These are phyloP conservation scores for Hypocryptadius cinnamomeus DNA, from an alignment of 2,113 vertebrate species.

Conservation along the genomic window DNA sequence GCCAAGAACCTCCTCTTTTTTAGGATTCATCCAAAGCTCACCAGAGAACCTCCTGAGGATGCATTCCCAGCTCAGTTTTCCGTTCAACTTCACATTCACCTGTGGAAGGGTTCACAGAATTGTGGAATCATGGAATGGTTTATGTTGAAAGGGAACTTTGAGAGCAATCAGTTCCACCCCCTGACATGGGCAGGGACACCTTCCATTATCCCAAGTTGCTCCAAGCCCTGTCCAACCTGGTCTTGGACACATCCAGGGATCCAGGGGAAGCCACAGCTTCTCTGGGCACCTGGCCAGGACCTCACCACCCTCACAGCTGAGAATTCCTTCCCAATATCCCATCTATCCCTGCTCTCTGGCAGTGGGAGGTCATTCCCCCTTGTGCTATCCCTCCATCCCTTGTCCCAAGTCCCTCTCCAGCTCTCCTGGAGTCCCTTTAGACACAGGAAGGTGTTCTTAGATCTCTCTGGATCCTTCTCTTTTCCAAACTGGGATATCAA, in stretches of 20 bases:
- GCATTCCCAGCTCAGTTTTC: neutral
- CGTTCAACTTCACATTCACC: neutral
- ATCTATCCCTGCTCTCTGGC: neutral
- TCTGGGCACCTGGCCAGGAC: rapidly evolving
- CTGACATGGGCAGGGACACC: neutral
- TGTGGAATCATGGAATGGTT: neutral
- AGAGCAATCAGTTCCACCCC: rapidly evolving
- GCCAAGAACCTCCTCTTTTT: neutral
- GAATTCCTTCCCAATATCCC: neutral
- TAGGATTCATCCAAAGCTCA: neutral
- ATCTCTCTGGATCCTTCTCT: neutral
- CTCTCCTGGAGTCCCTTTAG: neutral
- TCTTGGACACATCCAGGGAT: neutral
- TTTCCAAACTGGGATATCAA: neutral
- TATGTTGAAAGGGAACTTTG: neutral
- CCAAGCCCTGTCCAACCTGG: rapidly evolving
- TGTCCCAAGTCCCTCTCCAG: neutral
- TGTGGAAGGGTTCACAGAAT: neutral
- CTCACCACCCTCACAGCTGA: rapidly evolving
- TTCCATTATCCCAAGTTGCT: rapidly evolving
- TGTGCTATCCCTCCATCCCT: neutral
- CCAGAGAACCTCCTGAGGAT: neutral
- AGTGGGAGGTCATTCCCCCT: neutral
- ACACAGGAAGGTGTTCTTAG: rapidly evolving
- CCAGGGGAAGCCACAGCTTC: neutral